Evolutionary conservation across 2,113 vertebrate species (phyloP).

Genomic region (Symphodus melops): DNA sequence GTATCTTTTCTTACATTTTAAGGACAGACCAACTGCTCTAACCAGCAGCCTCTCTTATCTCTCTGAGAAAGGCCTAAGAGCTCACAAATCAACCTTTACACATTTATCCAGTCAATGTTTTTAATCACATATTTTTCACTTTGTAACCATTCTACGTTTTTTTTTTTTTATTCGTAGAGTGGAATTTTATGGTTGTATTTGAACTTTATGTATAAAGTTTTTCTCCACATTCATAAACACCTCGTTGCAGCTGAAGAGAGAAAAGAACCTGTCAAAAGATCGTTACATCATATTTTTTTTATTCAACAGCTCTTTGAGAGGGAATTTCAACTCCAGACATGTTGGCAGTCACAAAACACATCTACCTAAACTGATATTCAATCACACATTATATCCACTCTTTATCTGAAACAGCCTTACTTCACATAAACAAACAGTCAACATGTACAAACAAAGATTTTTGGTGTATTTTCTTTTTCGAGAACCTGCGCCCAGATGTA

Average conservation of each 20-base stretch:
- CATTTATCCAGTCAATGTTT: too few species aligned
- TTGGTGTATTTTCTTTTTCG: background rate
- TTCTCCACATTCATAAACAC: too few species aligned
- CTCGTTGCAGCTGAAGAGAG: too few species aligned
- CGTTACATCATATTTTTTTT: slow-evolving; percentile 55
- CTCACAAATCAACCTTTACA: too few species aligned
- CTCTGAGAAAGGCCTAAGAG: too few species aligned
- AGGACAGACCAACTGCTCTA: too few species aligned
- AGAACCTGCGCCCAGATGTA: too few species aligned
- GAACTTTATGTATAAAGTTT: too few species aligned
- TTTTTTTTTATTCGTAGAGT: background rate
- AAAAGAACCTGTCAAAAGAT: background rate
- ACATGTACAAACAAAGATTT: slow-evolving; percentile 9
- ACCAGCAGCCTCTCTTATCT: too few species aligned
- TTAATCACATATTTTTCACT: too few species aligned
- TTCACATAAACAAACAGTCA: background rate
- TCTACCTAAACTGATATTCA: slow-evolving; percentile 7
- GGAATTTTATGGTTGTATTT: background rate
- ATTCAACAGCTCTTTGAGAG: slow-evolving; percentile 45
- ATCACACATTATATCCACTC: background rate
- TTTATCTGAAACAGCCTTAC: background rate
- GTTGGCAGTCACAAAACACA: slow-evolving; percentile 18
- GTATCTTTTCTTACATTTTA: too few species aligned
- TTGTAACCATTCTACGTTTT: too few species aligned
- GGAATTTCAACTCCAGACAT: slow-evolving; percentile 12